Evolutionary conservation across 2,888 invertebrate genomes (phyloP), one percentile per base, ranked within the genome.

Genomic region (Elgonia sp.): DNA sequence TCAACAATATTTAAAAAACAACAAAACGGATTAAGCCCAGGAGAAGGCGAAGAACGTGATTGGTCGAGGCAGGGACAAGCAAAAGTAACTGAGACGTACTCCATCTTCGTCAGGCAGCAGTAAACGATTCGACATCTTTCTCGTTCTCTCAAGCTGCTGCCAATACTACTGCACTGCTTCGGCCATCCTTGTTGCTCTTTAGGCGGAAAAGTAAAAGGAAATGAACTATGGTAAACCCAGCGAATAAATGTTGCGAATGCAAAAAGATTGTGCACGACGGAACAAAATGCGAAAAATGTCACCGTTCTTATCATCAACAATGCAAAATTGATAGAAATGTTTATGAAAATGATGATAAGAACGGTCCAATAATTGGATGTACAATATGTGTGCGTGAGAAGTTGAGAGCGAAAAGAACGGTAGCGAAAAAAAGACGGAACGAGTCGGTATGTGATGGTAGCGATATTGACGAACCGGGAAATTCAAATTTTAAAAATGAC

Each of bases 311-410:
- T 62, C 80, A 80, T 80, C 46, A 29, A n/a, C 7, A 60, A 29
- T 80, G 80, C 39, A 69, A 69, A 29, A 8, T 29, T 6, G 14
- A 46, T 21, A 69, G 50, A 46, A 69, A 50, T 69, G 50, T 69
- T 1, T 69, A 69, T 69, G 69, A 50, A 46, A 63, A 46, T 37
- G 60, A 75, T 60, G 73, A 75, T 75, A 75, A 42, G 73, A 60
- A 21, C 14, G 73, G 73, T 75, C 14, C 50, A 3, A 70, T 70
- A n/a, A 53, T 53, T 16, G 37, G 53, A 12, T 70, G 50, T 70
- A 70, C 29, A 7, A 70, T 70, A 42, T 39, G 46, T 46, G 46
- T 46, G 12, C 2, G 16, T 5, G 46, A 46, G 16, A 10, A n/a
- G n/a, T n/a, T n/a, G 10, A 46, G 46, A 46, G n/a, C n/a, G n/a